These are phyloP conservation scores for Sthenelais limicola DNA, from an alignment of 2,888 invertebrate species.

Conservation along the genomic window DNA sequence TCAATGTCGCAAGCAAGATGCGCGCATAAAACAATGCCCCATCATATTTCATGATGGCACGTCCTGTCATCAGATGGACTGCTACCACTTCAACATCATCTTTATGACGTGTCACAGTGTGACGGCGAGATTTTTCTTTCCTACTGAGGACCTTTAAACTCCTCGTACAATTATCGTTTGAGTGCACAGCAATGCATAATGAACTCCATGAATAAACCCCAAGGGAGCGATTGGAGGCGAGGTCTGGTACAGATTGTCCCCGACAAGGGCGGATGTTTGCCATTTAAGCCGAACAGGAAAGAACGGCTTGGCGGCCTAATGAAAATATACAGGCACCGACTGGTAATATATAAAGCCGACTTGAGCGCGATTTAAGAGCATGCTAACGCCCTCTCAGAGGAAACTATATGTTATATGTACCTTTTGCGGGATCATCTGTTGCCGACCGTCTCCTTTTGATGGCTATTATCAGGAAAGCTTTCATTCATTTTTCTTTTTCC, in stretches of 20 bases:
- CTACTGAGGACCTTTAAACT: constrained; percentile 8
- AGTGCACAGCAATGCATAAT: constrained; percentile 11
- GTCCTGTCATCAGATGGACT: no score
- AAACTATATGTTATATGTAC: constrained; percentile 29
- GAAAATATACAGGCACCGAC: constrained; percentile 23
- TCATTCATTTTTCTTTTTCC: constrained; percentile 18
- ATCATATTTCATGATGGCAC: constrained; percentile 14
- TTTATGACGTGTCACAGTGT: constrained; percentile 1
- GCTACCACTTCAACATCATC: background rate
- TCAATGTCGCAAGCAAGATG: no score
- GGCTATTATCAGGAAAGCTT: constrained; percentile 28
- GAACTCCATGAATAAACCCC: constrained; percentile 26
- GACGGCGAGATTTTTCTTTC: constrained; percentile 9
- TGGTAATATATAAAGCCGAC: constrained; percentile 22
- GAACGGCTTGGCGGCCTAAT: constrained; percentile 30
- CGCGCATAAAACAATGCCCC: no score
- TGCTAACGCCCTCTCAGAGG: constrained; percentile 8
- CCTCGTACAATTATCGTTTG: constrained; percentile 22
- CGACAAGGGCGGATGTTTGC: constrained; percentile 34
- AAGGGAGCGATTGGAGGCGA: constrained; percentile 4
- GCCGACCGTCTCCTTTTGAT: constrained; percentile 26
- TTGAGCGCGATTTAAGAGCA: constrained; percentile 29
- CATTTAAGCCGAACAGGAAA: constrained; percentile 34
- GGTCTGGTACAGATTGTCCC: constrained; percentile 14
- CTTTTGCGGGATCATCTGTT: background rate